Conservation (phyloP, 2,888 invertebrate genomes). For the Bellardia pandia region DNA sequence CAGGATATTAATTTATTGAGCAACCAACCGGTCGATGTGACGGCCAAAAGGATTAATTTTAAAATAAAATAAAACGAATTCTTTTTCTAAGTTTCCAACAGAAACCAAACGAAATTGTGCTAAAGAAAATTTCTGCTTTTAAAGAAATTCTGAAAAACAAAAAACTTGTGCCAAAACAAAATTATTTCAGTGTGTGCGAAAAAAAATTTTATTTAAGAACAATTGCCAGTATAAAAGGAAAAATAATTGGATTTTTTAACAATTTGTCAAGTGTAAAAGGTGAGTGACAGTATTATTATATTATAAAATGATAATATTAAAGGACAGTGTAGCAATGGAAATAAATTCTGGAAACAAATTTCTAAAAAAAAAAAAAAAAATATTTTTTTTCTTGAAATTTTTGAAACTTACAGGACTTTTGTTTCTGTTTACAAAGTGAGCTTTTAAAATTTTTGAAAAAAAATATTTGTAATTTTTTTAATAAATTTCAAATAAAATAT, state of each 20-base stretch:
- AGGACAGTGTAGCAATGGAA: no score
- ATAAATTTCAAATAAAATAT: no score
- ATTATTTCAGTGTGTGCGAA: background rate
- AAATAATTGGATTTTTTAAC: slow-evolving; percentile 63
- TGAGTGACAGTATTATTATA: slow-evolving; percentile 44
- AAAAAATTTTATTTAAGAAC: slow-evolving; percentile 16
- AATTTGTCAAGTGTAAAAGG: slow-evolving; percentile 68
- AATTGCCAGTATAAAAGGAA: slow-evolving; percentile 20
- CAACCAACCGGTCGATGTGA: background rate
- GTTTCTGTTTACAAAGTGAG: no score
- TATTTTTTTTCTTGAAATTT: no score
- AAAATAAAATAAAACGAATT: slow-evolving; percentile 27
- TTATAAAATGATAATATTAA: background rate
- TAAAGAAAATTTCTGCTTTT: slow-evolving; percentile 32
- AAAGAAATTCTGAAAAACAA: background rate
- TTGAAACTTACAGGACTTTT: no score
- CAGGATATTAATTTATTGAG: slow-evolving; percentile 22
- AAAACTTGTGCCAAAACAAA: slow-evolving; percentile 39
- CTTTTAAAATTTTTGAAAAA: no score
- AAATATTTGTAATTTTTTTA: no score
- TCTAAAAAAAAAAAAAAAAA: no score
- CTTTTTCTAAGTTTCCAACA: background rate
- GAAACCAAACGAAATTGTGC: slow-evolving; percentile 47
- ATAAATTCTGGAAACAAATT: no score
- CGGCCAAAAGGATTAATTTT: slow-evolving; percentile 34